Evolutionary conservation across 92 coral and sea anemone genomes (phyloP), one percentile per base, ranked within the genome.

Genomic region (Virgularia gustaviana): DNA sequence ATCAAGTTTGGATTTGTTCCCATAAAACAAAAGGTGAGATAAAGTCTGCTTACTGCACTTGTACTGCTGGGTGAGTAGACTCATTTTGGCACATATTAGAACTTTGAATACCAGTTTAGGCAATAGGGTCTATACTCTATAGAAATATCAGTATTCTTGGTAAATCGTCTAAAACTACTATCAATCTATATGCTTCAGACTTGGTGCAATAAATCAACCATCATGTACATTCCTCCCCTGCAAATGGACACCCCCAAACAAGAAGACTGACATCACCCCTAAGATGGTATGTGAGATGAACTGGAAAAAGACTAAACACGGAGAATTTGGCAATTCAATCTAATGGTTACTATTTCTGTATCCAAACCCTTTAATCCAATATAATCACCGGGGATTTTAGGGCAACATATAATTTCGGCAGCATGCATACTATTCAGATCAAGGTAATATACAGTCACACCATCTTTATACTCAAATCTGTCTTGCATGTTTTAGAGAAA

Each of bases 171-270:
- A n/a, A n/a, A n/a, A n/a, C n/a, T n/a, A n/a, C n/a, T n/a, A n/a
- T n/a, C n/a, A n/a, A n/a, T n/a, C n/a, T n/a, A n/a, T n/a, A n/a
- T n/a, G n/a, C n/a, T n/a, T 49, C 63, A 79, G 83, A 67, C 58
- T 77, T 70, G 39, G 49, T 32, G 52, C 59, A 20, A 29, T 16
- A 27, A 36, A 56, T 16, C 63, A 76, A 32, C 63, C 75, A 41
- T 70, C 44, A 43, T 80, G 81, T 34, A 80, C 85, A 22, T 73
- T 79, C 33, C 63, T 53, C 35, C 65, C 63, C 53, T 80, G 85
- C 51, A 49, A 32, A 36, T 80, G 85, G 75, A 73, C 63, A 60
- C 37, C 74, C 18, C 85, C 85, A 36, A 42, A 49, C 24, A 59
- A 59, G 63, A 79, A 72, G 64, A 79, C 84, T 24, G 52, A 47